phyloP scores from a whole-genome alignment of 2,888 invertebrate species.

The Chalcosyrphus nemorum region DNA sequence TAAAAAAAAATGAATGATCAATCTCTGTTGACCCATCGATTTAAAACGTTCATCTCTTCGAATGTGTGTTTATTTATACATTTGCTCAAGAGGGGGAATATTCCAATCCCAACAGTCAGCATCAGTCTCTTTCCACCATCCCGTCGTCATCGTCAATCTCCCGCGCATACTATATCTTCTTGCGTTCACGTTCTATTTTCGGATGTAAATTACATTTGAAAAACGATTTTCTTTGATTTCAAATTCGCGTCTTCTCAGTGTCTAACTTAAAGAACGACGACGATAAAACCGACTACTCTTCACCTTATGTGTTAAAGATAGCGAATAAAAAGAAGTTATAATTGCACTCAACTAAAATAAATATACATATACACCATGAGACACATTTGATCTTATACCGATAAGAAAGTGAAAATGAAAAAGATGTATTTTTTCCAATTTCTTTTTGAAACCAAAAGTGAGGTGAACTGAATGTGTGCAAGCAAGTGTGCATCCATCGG shows the following conservation, averaged over 20 bases:
- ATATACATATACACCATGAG: conserved; percentile 7
- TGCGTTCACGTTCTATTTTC: conserved; percentile 71
- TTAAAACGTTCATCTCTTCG: conserved; percentile 51
- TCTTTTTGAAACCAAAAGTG: neutral
- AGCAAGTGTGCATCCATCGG: conserved; percentile 52
- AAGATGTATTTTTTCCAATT: neutral
- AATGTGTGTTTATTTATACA: conserved; percentile 65
- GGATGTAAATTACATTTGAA: conserved; percentile 69
- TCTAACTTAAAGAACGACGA: conserved; percentile 33
- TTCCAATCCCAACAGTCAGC: conserved; percentile 3
- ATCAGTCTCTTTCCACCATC: conserved; percentile 8
- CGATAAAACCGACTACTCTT: conserved; percentile 15
- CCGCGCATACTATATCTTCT: conserved; percentile 43
- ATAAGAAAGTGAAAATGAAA: conserved; percentile 54
- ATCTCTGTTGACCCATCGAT: conserved; percentile 57
- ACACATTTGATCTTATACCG: conserved; percentile 18
- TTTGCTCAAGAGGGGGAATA: conserved; percentile 42
- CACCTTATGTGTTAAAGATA: conserved; percentile 22
- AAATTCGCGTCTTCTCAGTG: conserved; percentile 39
- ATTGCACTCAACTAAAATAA: conserved; percentile 42
- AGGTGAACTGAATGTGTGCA: neutral
- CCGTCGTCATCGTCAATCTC: conserved; percentile 9
- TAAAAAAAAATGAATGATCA: conserved; percentile 23
- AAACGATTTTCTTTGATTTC: conserved; percentile 68
- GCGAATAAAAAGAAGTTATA: conserved; percentile 7